A percentile compares a stretch with the other conserved stretches of the same genome.
Evolutionary conservation across 1,140 invertebrate genomes (phyloP).

Genomic region (Neuroterus valhalla): DNA sequence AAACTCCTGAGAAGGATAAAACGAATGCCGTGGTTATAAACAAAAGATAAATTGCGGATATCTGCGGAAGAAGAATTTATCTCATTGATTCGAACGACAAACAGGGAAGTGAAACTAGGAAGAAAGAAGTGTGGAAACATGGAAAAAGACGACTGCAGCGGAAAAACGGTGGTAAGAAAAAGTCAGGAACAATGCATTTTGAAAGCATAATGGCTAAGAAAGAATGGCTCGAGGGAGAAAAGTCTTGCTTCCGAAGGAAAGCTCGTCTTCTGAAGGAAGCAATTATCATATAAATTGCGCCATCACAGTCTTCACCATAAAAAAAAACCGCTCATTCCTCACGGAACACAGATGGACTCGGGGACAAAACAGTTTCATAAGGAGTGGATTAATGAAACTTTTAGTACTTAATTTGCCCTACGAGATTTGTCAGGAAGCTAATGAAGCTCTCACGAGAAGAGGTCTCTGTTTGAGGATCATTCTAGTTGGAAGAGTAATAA

Average conservation of each 20-base stretch:
- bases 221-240: constrained; percentile 19
- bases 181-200: constrained; percentile 14
- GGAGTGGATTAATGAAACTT: background rate
- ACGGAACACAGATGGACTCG: background rate
- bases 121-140: background rate
- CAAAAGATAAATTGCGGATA: constrained; percentile 7
- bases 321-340: background rate
- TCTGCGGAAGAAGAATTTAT: background rate
- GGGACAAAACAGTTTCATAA: background rate
- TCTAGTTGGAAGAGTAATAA: too few species aligned
- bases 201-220: constrained; percentile 21
- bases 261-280: constrained; percentile 25
- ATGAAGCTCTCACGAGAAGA: background rate
- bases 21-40: background rate
- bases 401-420: constrained; percentile 4
- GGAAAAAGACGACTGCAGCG: background rate
- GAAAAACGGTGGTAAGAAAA: constrained; percentile 18
- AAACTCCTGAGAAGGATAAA: too few species aligned
- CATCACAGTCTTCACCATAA: background rate
- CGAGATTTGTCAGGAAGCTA: background rate
- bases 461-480: too few species aligned
- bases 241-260: constrained; percentile 23
- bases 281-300: constrained; percentile 29
- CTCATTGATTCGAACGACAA: constrained; percentile 13
- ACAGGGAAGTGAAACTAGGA: constrained; percentile 6